Evolutionary conservation across 2,888 invertebrate species (phyloP), one percentile per base, ranked within the genome.

Genomic region (Prosopocoilus inquinatus): DNA sequence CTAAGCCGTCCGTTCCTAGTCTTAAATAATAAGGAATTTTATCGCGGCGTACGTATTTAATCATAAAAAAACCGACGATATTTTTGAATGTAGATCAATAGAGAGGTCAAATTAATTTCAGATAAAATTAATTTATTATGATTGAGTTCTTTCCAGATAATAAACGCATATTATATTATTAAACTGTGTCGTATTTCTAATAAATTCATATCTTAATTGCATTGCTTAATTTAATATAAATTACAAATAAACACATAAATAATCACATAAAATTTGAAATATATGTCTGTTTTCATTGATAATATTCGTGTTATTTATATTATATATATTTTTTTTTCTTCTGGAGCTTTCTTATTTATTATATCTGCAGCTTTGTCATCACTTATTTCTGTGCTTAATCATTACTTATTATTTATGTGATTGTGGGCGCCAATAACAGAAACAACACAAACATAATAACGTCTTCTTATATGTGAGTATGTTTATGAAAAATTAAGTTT

Each of bases 21-120:
- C 7, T 28, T 28, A 28, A 28, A 28, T 28, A 28, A 28, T 28
- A 28, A 28, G 20, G 20, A 28, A 28, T 28, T 28, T 28, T 28
- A 28, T 28, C 20, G 20, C 20, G 5, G 20, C 20, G 20, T 28
- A 28, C 20, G 20, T 28, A 28, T 4, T 28, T 28, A 28, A 28
- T 28, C 20, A 3, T 28, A 28, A 28, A 28, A 28, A 28, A 28
- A 28, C 20, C 20, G 20, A 28, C 20, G 20, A 28, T 28, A 28
- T 28, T 28, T 28, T 28, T 28, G 20, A 28, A 28, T 28, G 20
- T 28, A 28, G 20, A 28, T 28, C 20, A 28, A 28, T 28, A 28
- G 16, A 41, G 41, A 41, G 57, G 57, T 57, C 57, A 57, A 53
- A 57, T 57, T 57, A 57, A 57, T 57, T 57, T 57, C 50, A 57